Conservation (phyloP, 2,888 invertebrate genomes). For the Kuschelorhynchus macadamiae region DNA sequence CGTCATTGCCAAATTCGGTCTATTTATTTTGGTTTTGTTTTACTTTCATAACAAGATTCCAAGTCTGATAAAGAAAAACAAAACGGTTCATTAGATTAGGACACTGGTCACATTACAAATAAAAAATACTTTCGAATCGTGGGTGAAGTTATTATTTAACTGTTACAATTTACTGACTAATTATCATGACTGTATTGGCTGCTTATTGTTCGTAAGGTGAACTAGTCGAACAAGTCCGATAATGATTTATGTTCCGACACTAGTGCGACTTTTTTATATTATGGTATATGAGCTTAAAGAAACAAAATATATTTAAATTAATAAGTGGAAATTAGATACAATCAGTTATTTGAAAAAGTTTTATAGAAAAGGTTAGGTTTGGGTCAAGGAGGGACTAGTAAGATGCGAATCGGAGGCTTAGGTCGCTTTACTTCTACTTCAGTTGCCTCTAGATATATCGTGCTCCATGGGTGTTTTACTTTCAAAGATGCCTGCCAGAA, state of each 20-base stretch:
- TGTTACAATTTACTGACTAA: constrained; percentile 47
- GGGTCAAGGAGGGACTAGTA: too few species aligned
- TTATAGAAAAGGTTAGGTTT: too few species aligned
- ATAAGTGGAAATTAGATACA: too few species aligned
- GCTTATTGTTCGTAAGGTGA: constrained; percentile 22
- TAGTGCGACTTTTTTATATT: too few species aligned
- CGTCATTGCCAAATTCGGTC: constrained; percentile 46
- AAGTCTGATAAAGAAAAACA: constrained; percentile 39
- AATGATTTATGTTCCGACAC: background rate
- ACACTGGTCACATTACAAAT: constrained; percentile 32
- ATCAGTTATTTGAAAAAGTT: too few species aligned
- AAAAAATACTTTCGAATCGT: constrained; percentile 49
- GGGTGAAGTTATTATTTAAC: constrained; percentile 46
- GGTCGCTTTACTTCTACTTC: too few species aligned
- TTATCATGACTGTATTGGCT: constrained; percentile 33
- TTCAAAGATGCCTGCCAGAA: too few species aligned
- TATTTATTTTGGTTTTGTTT: constrained; percentile 36
- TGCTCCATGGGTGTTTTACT: too few species aligned
- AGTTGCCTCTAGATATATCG: too few species aligned
- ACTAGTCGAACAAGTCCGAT: constrained; percentile 23
- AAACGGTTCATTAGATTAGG: constrained; percentile 48
- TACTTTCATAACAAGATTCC: constrained; percentile 43
- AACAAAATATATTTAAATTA: too few species aligned
- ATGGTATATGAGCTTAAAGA: too few species aligned
- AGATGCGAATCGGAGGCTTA: too few species aligned